Base-by-base conservation (phyloP, 2,113 vertebrate species). In the Nesoenas mayeri region DNA sequence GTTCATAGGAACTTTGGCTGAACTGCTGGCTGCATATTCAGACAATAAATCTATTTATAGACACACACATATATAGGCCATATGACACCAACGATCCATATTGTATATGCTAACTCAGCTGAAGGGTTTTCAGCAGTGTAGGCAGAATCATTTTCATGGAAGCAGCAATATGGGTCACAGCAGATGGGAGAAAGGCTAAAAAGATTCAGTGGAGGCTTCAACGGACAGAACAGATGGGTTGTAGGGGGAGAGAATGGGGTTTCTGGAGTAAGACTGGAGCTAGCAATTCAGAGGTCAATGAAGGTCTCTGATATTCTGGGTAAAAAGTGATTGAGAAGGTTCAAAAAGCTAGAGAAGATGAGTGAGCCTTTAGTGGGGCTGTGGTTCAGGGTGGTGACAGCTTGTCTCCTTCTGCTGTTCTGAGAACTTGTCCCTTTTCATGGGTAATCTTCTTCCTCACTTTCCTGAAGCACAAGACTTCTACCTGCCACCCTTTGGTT, bases 91-190 rank as follows among this genome's bases (percentile, higher is more conserved):
- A 84, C 79, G 94, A 97, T 97, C 95, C 88, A 96, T 96, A 96
- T 73, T 93, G 72, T 95, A 84, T 92, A 94, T 84, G 92, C 92
- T 96, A 97, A 90, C 91, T 97, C 95, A 97, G 94, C 92, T 94
- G 92, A 94, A 96, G 91, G 24, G 29, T 95, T 93, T 91, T 95
- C 75, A 92, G 89, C 78, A 93, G 88, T 92, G 92, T 95, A 97
- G 95, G 92, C 96, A 97, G 94, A 86, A 95, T 80, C 60, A 88
- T 85, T 94, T 96, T 96, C 91, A 92, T 92, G 91, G 92, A 93
- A 95, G 92, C 83, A 95, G 96, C 89, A 96, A 97, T 97, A 96
- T 93, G 95, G 96, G 96, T 96, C 96, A 97, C 95, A 96, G 91
- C 95, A 97, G 96, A 97, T 97, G 95, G 95, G 79, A 97, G 56